Conservation (phyloP, 2,113 vertebrate genomes). For the Phyllostomus discolor region DNA sequence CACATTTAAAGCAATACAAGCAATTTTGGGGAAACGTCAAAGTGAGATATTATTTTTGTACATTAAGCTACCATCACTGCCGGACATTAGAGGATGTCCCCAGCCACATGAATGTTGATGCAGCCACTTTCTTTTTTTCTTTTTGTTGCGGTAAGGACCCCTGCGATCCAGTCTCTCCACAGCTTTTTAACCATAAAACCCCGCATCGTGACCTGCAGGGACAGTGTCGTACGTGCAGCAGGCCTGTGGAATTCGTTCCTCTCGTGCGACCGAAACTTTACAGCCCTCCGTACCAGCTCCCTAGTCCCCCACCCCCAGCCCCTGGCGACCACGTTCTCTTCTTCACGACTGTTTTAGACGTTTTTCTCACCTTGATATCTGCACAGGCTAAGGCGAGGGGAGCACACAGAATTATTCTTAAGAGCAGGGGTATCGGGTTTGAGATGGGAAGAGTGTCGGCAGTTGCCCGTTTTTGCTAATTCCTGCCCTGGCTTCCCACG, state of each 20-base stretch:
- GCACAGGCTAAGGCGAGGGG: neutral
- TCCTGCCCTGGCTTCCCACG: neutral
- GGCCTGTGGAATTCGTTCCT: neutral
- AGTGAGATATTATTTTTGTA: neutral
- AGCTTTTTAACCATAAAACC: too few relatives aligned
- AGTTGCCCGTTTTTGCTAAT: too few relatives aligned
- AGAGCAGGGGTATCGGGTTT: neutral
- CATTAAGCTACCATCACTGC: neutral
- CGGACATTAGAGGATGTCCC: neutral
- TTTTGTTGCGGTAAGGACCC: neutral
- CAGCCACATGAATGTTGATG: neutral
- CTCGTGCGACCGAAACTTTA: neutral
- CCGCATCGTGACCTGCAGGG: neutral
- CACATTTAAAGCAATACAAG: neutral
- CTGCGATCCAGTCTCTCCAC: neutral
- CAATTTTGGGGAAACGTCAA: neutral
- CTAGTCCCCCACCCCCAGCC: too few relatives aligned
- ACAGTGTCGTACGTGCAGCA: neutral
- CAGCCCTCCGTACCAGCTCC: neutral
- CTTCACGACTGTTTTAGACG: neutral
- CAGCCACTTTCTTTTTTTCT: neutral
- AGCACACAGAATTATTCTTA: neutral
- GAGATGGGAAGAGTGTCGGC: neutral
- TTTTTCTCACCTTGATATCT: neutral
- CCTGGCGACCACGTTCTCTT: neutral